Evolutionary conservation across 1,140 invertebrate species (phyloP), one percentile per base, ranked within the genome.

Genomic region (Heterodera carotae): DNA sequence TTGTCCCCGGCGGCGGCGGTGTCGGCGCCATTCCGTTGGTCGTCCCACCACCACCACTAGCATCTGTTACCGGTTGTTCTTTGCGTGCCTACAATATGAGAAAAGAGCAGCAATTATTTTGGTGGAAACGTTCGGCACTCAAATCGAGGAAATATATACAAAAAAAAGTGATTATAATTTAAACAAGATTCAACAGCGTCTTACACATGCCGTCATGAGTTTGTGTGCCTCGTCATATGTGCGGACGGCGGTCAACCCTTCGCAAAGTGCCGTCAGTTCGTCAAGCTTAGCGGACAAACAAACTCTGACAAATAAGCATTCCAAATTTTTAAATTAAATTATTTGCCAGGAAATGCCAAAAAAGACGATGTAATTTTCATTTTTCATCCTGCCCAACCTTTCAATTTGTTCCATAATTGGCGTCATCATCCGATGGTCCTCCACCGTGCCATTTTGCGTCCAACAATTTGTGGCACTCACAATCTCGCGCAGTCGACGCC

Each of bases 391-490:
- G 0, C 27, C 31, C 27, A 25, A 74, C 72, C 72, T 53, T 66
- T 83, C 82, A 29, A 83, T 74, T 48, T 78, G 75, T 53, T 83
- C 82, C 60, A 79, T 78, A 12, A 84, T 70, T 27, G 66, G 31
- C 33, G 59, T n/a, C 12, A 62, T 64, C 6, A 10, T 18, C 22
- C 29, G 36, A 34, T 31, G 25, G 27, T 83, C 36, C 60, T 43
- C n/a, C 48, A 48, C 25, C 2, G 27, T 64, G 22, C 59, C 33
- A 29, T 83, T 39, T 5, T 81, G 56, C 43, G 69, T 82, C 83
- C 83, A 83, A 48, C 82, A 83, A n/a, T 84, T 62, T n/a, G 53
- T 53, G 18, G 25, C 27, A 4, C 53, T n/a, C 22, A 43, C 36
- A 6, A 83, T 64, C 56, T 85, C 83, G 56, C 82, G 82, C 27